These are phyloP conservation scores for Meles meles DNA, from an alignment of 2,113 vertebrate genomes.

Conservation along the genomic window DNA sequence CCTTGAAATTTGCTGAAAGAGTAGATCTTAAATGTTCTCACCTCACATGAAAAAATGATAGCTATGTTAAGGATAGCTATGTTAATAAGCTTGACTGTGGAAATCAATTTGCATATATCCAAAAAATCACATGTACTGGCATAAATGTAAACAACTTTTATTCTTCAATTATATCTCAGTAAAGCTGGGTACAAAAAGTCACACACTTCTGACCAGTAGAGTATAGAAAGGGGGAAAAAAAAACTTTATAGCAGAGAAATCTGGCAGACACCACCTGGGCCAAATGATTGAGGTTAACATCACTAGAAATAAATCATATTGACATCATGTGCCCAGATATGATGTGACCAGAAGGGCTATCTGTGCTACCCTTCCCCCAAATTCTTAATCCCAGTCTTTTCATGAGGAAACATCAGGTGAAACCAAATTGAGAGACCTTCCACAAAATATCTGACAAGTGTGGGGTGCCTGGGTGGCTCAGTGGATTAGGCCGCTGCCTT, in stretches of 20 bases:
- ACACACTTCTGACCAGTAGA: neutral
- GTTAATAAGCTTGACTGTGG: neutral
- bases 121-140: neutral
- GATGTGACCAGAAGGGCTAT: neutral
- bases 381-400: neutral
- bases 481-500: no score
- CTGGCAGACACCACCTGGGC: neutral
- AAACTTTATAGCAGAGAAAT: neutral
- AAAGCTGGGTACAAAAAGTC: neutral
- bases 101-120: neutral
- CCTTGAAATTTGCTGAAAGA: neutral
- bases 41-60: neutral
- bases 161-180: neutral
- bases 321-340: no score
- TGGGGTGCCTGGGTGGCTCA: no score
- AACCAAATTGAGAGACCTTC: neutral
- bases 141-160: neutral
- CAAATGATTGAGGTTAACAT: neutral
- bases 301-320: neutral
- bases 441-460: neutral
- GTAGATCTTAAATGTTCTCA: neutral
- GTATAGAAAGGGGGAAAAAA: neutral
- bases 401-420: neutral
- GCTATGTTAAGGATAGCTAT: neutral
- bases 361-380: neutral